Evolutionary conservation across 2,888 invertebrate species (phyloP), one percentile per base, ranked within the genome.

Genomic region (Folsomia candida): DNA sequence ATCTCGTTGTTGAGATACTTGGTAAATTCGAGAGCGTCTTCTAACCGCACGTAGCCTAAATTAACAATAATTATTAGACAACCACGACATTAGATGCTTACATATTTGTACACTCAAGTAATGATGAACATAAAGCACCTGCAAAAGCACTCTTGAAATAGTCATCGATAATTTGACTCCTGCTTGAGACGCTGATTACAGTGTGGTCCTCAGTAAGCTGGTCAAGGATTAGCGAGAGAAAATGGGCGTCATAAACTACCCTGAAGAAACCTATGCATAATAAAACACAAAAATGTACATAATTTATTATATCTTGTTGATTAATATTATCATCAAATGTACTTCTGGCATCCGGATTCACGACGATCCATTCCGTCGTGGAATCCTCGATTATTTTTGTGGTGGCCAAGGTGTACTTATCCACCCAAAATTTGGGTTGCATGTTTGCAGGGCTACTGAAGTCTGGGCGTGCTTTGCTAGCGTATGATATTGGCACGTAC

Each of bases 151-250:
- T 54, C 25, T 64, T 66, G 28, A 67, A 72, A 24, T 72, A 72
- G 61, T 72, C 72, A 28, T 72, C 72, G 28, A 72, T 62, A n/a
- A 70, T 24, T 37, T 69, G 67, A 37, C 72, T 72, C 58, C 72
- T 67, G 14, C 51, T 63, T 22, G 28, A 51, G 58, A 70, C 62
- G 20, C 29, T 54, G 9, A 72, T 57, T 1, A 26, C 60, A 0
- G 59, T 64, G 25, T 72, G 69, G 25, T 72, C 37, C n/a, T n/a
- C 54, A 20, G 54, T 51, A 11, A 72, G 26, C 47, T 72, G 72
- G 11, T 47, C 51, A 11, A 37, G 22, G 18, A 72, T 69, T 1
- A 69, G 54, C 1, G 6, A 14, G 54, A 54, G n/a, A 54, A 54
- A 54, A 20, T 54, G 54, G 22, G 18, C n/a, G 22, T 54, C 54